These are phyloP conservation scores for Patella depressa DNA, from an alignment of 2,888 invertebrate species.

Conservation along the genomic window DNA sequence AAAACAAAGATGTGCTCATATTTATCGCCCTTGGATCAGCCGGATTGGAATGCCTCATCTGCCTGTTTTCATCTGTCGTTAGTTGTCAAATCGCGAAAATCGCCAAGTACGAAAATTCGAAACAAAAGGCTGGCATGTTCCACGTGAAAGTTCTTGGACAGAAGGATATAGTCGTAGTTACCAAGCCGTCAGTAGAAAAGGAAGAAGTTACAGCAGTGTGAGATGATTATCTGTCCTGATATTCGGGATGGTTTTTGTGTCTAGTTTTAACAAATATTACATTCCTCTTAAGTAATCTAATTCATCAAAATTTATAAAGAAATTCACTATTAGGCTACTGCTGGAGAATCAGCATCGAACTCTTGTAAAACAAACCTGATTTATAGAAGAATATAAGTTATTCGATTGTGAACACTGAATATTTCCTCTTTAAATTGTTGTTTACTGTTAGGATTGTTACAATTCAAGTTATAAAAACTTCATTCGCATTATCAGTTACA, in stretches of 20 bases:
- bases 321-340: too few species aligned
- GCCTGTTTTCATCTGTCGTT: conserved; percentile 67
- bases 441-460: too few species aligned
- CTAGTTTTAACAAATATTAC: background rate
- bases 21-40: conserved; percentile 67
- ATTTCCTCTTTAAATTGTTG: too few species aligned
- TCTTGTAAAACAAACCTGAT: too few species aligned
- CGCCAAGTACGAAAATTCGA: conserved; percentile 69
- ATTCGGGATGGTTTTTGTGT: background rate
- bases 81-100: conserved; percentile 69
- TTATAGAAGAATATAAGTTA: too few species aligned
- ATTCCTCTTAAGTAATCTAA: too few species aligned
- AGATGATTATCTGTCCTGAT: conserved; percentile 20
- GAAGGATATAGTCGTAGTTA: conserved; percentile 71
- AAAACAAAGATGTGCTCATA: conserved; percentile 68
- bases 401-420: too few species aligned
- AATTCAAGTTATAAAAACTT: too few species aligned
- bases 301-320: too few species aligned
- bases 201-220: conserved; percentile 47
- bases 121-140: conserved; percentile 70
- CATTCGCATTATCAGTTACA: too few species aligned
- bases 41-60: conserved; percentile 68
- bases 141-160: conserved; percentile 71
- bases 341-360: too few species aligned
- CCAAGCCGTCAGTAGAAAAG: conserved; percentile 51